Conservation (phyloP, 2,797 vertebrate genomes). For the Buceros bicornis region DNA sequence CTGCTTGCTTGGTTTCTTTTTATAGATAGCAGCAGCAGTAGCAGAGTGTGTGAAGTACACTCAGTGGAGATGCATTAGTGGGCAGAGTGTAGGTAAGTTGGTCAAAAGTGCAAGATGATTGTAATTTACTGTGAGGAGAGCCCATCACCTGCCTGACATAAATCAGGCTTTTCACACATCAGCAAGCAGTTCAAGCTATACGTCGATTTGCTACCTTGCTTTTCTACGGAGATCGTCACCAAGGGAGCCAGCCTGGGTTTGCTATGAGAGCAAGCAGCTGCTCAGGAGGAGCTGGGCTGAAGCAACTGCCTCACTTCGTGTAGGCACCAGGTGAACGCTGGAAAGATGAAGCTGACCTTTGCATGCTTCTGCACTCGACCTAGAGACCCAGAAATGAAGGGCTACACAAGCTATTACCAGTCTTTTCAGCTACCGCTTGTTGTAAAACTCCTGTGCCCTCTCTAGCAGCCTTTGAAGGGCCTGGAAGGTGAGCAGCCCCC, state of each 20-base stretch:
- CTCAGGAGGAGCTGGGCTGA: neutral
- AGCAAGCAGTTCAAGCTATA: neutral
- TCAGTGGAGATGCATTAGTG: fast-evolving
- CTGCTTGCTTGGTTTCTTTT: neutral
- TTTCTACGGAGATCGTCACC: neutral
- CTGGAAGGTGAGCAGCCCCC: neutral
- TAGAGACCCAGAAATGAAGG: neutral
- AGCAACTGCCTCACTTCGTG: neutral
- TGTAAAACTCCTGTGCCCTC: neutral
- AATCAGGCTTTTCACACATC: neutral
- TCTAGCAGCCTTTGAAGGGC: neutral
- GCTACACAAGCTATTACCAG: neutral
- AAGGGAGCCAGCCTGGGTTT: neutral
- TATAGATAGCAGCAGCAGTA: neutral
- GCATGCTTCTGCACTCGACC: neutral
- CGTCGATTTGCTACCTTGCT: neutral
- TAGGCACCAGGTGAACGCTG: neutral
- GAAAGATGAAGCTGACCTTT: neutral
- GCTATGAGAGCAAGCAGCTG: neutral
- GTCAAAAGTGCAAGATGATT: neutral
- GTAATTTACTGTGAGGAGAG: neutral
- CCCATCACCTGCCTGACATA: neutral
- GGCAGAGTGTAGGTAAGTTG: neutral
- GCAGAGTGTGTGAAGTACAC: fast-evolving
- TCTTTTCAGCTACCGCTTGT: neutral